Evolutionary conservation across 2,888 invertebrate species (phyloP).

Genomic region (Leptopilina myrica): DNA sequence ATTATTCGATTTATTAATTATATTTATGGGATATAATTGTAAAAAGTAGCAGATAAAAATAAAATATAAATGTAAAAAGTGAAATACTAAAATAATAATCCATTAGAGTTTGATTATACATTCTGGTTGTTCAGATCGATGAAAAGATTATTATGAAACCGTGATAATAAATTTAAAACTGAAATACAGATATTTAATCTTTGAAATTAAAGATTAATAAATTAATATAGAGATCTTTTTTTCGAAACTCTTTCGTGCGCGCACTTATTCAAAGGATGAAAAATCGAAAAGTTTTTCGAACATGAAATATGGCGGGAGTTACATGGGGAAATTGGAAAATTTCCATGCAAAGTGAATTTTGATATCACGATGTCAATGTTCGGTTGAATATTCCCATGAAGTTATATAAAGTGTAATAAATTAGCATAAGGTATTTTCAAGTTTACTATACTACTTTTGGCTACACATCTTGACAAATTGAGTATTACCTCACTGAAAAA

Average conservation of each 20-base stretch:
- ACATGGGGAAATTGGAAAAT: conserved; percentile 62
- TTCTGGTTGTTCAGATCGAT: too few relatives aligned
- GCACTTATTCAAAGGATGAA: neutral
- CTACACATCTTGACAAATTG: too few relatives aligned
- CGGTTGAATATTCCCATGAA: neutral
- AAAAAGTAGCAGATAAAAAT: too few relatives aligned
- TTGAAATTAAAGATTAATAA: neutral
- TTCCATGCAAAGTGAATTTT: conserved; percentile 63
- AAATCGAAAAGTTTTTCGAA: conserved; percentile 42
- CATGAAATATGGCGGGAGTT: neutral
- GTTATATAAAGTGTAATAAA: conserved; percentile 14
- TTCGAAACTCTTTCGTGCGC: neutral
- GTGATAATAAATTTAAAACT: neutral
- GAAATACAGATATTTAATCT: neutral
- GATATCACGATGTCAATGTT: conserved; percentile 15
- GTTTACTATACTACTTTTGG: neutral
- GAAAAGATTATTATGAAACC: too few relatives aligned
- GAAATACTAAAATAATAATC: too few relatives aligned
- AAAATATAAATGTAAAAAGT: too few relatives aligned
- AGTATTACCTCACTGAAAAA: too few relatives aligned
- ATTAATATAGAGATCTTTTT: neutral
- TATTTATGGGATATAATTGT: too few relatives aligned
- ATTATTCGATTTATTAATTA: too few relatives aligned
- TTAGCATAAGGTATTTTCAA: neutral
- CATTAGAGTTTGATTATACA: too few relatives aligned